These are phyloP conservation scores for Ptilorrhoa leucosticta DNA, from an alignment of 2,113 vertebrate species.

Conservation along the genomic window DNA sequence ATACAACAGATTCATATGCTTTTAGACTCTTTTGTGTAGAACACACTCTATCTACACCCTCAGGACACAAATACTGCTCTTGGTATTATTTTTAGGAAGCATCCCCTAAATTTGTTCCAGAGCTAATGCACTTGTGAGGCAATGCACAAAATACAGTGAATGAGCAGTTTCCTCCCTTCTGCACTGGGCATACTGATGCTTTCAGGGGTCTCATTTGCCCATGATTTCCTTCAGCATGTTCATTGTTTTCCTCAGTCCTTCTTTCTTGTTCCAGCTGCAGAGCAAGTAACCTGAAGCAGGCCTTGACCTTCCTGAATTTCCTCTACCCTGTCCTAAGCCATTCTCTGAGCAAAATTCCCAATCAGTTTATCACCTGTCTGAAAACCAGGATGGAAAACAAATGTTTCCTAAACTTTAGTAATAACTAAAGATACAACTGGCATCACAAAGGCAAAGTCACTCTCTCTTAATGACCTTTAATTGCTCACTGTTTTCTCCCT, in stretches of 20 bases:
- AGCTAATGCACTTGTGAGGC: neutral
- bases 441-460: neutral
- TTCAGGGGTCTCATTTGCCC: neutral
- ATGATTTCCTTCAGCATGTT: neutral
- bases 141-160: neutral
- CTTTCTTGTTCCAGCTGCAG: neutral
- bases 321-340: neutral
- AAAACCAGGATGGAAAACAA: neutral
- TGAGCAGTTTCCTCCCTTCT: neutral
- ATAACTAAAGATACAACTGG: neutral
- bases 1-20: neutral
- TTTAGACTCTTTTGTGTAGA: neutral
- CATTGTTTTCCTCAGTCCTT: neutral
- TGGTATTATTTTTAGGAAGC: neutral
- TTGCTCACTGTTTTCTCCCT: neutral
- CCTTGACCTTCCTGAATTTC: neutral
- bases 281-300: neutral
- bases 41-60: neutral
- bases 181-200: neutral
- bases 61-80: neutral
- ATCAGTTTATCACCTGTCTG: neutral
- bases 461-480: neutral
- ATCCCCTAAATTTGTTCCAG: neutral
- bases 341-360: neutral
- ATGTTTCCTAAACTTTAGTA: neutral